Evolutionary conservation across 2,113 vertebrate species (phyloP), one percentile per base, ranked within the genome.

Genomic region (Sminthopsis crassicaudata): DNA sequence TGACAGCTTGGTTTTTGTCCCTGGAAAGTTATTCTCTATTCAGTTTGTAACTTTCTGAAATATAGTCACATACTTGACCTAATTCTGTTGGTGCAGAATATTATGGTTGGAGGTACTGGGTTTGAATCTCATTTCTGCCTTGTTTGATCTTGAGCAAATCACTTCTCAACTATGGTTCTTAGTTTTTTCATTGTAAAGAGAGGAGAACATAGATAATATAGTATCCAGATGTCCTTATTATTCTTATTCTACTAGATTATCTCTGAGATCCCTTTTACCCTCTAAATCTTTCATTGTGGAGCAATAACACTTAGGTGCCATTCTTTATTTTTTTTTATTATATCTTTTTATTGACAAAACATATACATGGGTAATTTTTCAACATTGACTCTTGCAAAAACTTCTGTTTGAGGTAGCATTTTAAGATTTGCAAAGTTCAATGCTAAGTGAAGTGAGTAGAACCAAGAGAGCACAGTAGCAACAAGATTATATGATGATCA

Each of bases 1-100:
- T 6, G 88, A 84, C 92, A 90, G 36, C 46, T 91, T 93, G 84
- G 46, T 94, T 60, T 96, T 48, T 46, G 14, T 54, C 51, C 54
- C 89, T 30, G 12, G 27, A 27, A 25, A 60, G 91, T 91, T 88
- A 76, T 76, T 42, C 36, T 22, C 36, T 11, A n/a, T 76, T 76
- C 67, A 42, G 67, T 76, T 42, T 76, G 36, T 2, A 76, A n/a
- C 16, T 42, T 42, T 42, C 67, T 76, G 36, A 76, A 76, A 76
- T 42, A 36, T 76, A n/a, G 36, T 76, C 14, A 22, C 36, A n/a
- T 16, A n/a, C 36, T 76, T 76, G 36, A 16, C 36, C 67, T 76
- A 76, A 76, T 7, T 76, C 67, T 42, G 7, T n/a, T 51, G 50
- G 30, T 36, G 2, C 5, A 14, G 30, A 16, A 2, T 8, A 42